These are phyloP conservation scores for Ophioninae sp. DNA, from an alignment of 2,888 invertebrate genomes.

Conservation along the genomic window DNA sequence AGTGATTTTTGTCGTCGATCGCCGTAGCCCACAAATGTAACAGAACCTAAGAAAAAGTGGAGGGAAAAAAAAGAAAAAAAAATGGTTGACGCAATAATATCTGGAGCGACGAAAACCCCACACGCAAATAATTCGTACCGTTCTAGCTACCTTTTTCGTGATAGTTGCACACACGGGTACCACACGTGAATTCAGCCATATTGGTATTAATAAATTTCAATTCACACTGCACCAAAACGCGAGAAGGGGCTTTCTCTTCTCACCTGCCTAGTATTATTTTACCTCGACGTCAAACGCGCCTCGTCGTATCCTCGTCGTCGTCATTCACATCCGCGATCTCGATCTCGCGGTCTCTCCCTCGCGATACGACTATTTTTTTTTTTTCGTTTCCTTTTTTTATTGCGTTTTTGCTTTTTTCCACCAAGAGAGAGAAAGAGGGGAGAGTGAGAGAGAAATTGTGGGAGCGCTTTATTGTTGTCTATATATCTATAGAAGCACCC, in stretches of 20 bases:
- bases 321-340: constrained; percentile 39
- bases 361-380: neutral
- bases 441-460: constrained; percentile 49
- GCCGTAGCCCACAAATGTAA: neutral
- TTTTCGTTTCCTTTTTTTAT: constrained; percentile 7
- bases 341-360: constrained; percentile 32
- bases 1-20: neutral
- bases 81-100: neutral
- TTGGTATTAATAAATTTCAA: constrained; percentile 34
- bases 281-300: neutral
- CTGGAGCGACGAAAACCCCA: neutral
- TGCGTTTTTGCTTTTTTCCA: neutral
- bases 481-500: constrained; percentile 30
- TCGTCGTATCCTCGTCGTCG: constrained; percentile 9
- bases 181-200: constrained; percentile 26
- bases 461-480: constrained; percentile 57
- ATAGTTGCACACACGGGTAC: neutral
- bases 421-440: constrained; percentile 2
- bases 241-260: constrained; percentile 48
- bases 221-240: constrained; percentile 14
- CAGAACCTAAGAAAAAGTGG: neutral
- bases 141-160: neutral
- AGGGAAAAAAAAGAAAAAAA: neutral
- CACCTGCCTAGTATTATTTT: constrained; percentile 39
- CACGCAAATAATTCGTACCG: neutral